Percentiles rank a stretch among this genome's conserved stretches.
Evolutionary conservation across 2,797 vertebrate genomes (phyloP).

Genomic region (Halcyon badia): DNA sequence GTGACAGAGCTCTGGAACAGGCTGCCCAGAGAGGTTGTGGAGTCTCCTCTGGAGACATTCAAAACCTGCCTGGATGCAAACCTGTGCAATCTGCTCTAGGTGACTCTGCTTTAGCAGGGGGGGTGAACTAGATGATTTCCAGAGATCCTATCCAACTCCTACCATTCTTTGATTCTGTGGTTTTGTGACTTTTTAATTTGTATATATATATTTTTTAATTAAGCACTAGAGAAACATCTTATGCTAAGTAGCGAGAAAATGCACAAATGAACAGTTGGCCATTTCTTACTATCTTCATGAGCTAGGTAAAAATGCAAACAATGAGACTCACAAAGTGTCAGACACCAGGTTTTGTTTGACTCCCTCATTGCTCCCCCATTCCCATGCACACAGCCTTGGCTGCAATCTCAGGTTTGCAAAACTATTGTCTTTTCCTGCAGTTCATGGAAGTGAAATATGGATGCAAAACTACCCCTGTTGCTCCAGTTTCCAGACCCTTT

Average conservation of each 20-base stretch:
- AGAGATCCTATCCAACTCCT: not conserved
- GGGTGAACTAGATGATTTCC: not conserved
- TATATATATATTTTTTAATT: not conserved
- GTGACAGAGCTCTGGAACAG: not conserved
- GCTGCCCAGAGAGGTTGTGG: not conserved
- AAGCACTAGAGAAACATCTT: not conserved
- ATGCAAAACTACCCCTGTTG: not conserved
- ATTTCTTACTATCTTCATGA: not conserved
- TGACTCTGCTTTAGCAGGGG: not conserved
- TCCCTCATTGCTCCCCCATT: conserved; percentile 16
- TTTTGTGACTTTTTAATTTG: not conserved
- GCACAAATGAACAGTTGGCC: not conserved
- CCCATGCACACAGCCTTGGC: not conserved
- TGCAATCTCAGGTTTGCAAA: conserved; percentile 1
- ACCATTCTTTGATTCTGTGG: not conserved
- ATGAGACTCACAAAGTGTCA: not conserved
- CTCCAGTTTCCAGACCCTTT: not conserved
- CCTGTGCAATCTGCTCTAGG: not conserved
- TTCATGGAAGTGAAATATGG: not conserved
- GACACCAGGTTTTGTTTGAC: not conserved
- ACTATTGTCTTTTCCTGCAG: not conserved
- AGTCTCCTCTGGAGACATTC: not conserved
- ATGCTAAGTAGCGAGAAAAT: not conserved
- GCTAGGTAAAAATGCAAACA: conserved; percentile 34
- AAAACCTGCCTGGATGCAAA: not conserved